Conservation (phyloP, 2,888 invertebrate genomes). For the Ochlodes sylvanus region DNA sequence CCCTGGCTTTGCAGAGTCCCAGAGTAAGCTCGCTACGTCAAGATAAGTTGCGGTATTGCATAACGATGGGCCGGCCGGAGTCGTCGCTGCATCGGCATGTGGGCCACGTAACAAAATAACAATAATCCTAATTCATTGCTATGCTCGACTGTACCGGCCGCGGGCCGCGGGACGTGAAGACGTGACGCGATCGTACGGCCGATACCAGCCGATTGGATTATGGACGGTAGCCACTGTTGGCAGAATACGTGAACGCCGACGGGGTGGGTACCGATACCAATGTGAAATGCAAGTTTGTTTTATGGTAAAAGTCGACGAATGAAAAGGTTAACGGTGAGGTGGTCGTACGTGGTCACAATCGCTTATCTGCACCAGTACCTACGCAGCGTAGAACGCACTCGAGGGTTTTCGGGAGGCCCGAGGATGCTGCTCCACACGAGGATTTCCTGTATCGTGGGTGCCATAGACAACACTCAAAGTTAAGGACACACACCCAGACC, state of each 20-base stretch:
- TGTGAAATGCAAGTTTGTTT: no score
- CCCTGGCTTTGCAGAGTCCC: not conserved
- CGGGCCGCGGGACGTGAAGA: not conserved
- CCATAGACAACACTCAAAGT: no score
- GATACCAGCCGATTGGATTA: not conserved
- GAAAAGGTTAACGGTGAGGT: no score
- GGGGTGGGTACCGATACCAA: no score
- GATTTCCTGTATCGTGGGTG: no score
- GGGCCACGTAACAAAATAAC: not conserved
- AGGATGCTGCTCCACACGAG: no score
- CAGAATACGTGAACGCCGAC: not conserved
- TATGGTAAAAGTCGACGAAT: no score
- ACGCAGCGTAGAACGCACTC: no score
- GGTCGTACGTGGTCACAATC: not conserved
- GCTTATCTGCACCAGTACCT: no score
- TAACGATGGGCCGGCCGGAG: not conserved
- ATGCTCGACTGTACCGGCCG: conserved; percentile 5
- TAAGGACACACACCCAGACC: no score
- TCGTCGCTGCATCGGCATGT: not conserved
- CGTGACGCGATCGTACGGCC: conserved; percentile 28
- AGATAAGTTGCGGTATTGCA: not conserved
- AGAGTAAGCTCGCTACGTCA: not conserved
- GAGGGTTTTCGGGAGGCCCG: no score
- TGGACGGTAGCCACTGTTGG: not conserved
- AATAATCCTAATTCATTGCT: conserved; percentile 8